Evolutionary conservation across 2,113 vertebrate species (phyloP), one percentile per base, ranked within the genome.

Genomic region (Lampris incognitus): DNA sequence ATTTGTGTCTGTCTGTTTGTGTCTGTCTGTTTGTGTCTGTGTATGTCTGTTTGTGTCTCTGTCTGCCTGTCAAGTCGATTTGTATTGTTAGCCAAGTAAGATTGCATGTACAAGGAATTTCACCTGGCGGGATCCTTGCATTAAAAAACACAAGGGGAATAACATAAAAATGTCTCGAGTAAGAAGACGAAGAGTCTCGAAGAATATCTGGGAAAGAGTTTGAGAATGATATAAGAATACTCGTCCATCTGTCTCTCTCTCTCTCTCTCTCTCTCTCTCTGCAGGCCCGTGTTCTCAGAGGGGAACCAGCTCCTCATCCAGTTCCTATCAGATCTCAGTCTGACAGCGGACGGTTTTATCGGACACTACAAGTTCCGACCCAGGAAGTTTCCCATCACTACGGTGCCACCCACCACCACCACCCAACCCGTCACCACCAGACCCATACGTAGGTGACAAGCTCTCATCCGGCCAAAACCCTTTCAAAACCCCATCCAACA

Each of bases 261-360:
- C n/a, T 69, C 10, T n/a, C 54, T 72, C 38, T 11, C 0, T 46
- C 78, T 73, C 76, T 89, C 49, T 82, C 74, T 50, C 54, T 89
- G 73, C 85, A 99, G 98, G 77, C 98, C 98, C 0, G 96, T 99
- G 89, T 86, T 97, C 44, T 99, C 98, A 54, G 97, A 98, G 42
- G 95, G 84, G 80, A 99, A 99, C 89, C 97, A 98, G 80, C 94
- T 99, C 78, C 92, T 98, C 0, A 89, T 99, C 92, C 98, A 98
- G 93, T 99, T 99, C 91, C 94, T 99, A 75, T 99, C 98, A 56
- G 98, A 99, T 86, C 94, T 99, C 87, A 99, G 98, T 85, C 93
- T 99, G 69, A 99, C 98, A 6, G 98, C 97, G 11, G 98, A 99
- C 62, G 98, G 98, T 24, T 99, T 99, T 91, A 97, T 99, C 54